Conservation (phyloP, 2,888 invertebrate species). For the Laspeyria flexula region DNA sequence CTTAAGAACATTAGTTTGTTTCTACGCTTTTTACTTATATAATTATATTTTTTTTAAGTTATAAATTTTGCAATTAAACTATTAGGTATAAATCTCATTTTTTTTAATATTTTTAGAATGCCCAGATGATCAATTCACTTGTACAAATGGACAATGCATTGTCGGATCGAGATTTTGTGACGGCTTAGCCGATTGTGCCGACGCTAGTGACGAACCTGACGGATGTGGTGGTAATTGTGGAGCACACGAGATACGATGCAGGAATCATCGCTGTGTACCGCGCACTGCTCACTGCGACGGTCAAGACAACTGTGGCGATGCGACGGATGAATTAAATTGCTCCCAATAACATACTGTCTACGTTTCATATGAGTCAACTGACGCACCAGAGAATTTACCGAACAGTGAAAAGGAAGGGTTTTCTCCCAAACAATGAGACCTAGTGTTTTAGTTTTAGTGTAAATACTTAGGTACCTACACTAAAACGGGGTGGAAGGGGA, state of each 20-base stretch:
- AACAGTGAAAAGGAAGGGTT: too few species aligned
- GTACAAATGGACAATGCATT: constrained; percentile 89
- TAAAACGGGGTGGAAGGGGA: too few species aligned
- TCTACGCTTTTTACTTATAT: too few species aligned
- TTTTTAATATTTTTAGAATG: constrained; percentile 75
- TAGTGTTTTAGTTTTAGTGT: too few species aligned
- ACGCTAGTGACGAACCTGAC: constrained; percentile 89
- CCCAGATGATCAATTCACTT: constrained; percentile 80
- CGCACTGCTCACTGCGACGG: constrained; percentile 88
- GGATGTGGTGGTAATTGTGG: constrained; percentile 85
- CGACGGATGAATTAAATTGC: constrained; percentile 88
- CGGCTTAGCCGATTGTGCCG: constrained; percentile 88
- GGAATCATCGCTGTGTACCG: constrained; percentile 87
- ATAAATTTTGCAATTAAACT: too few species aligned
- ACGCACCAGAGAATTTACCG: too few species aligned
- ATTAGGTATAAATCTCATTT: too few species aligned
- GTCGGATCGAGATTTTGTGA: constrained; percentile 89
- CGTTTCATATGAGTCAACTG: too few species aligned
- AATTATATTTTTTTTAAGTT: too few species aligned
- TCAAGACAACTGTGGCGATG: constrained; percentile 88
- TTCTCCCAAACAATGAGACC: too few species aligned
- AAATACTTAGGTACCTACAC: too few species aligned
- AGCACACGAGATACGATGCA: constrained; percentile 75
- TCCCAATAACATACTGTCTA: constrained; percentile 39
- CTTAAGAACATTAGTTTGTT: too few species aligned